Evolutionary conservation across 2,113 vertebrate genomes (phyloP), one percentile per base, ranked within the genome.

Genomic region (Paraplagusia blochii): DNA sequence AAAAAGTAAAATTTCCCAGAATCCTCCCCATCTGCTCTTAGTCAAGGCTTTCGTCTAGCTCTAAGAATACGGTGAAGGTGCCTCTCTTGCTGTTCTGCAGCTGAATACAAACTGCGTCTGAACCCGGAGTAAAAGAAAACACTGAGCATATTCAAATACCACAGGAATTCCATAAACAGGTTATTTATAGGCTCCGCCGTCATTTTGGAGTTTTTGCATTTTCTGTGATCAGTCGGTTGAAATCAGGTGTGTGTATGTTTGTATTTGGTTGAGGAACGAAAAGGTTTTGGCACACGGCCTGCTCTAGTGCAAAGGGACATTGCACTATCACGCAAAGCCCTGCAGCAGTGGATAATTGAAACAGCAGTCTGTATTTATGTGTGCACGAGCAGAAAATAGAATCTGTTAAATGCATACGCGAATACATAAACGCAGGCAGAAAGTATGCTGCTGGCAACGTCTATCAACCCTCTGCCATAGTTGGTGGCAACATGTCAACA

Each of bases 321-420:
- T 61, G 59, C 18, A 67, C 55, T 19, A 57, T 45, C 61, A 69
- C 54, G 45, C 47, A 75, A 49, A 61, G 44, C 53, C 63, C 64
- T 51, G 54, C 45, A 65, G 65, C 36, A 22, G 40, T 63, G 50
- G 73, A 51, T 10, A 60, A 56, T 9, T 59, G 19, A 43, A 58
- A 54, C 35, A 68, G 33, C 48, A 15, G 16, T 61, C 1, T 63
- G 0, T 38, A 15, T 44, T 9, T 45, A 16, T 50, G 44, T 50
- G 44, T 40, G 63, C 49, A 15, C 57, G 16, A 71, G 59, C 42
- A 52, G 62, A 65, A 72, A 67, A 62, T 62, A 47, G 53, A 55
- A 69, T 80, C 66, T 68, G 51, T 69, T 61, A 60, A 59, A 74
- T 34, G 38, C 61, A 66, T 51, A 63, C 50, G 22, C 58, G 45